A percentile compares a stretch with the other conserved stretches of the same genome.
Evolutionary conservation across 2,888 invertebrate genomes (phyloP).

Genomic region (Strigamia maritima): DNA sequence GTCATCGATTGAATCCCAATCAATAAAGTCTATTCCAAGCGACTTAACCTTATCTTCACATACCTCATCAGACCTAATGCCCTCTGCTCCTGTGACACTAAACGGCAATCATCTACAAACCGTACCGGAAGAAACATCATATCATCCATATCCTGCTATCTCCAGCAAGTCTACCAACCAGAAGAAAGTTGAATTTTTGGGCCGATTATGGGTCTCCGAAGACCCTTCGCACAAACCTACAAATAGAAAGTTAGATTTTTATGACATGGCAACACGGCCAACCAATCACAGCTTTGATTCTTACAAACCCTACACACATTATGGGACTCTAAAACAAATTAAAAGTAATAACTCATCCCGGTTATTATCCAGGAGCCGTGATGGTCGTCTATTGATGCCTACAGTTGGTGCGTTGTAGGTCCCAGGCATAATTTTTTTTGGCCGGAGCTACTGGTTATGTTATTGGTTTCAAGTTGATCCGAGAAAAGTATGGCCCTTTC

Average conservation of each 20-base stretch:
- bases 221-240: not conserved
- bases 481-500: slow-evolving; percentile 55
- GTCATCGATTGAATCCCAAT: not conserved
- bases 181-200: not conserved
- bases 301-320: not conserved
- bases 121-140: not conserved
- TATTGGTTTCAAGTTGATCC: slow-evolving; percentile 54
- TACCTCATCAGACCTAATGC: not conserved
- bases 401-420: slow-evolving; percentile 55
- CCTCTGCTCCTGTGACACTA: not conserved
- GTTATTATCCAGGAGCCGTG: not conserved
- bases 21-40: not conserved
- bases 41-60: not conserved
- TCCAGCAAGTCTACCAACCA: not conserved
- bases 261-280: no score
- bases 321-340: not conserved
- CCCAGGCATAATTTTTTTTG: slow-evolving; percentile 54
- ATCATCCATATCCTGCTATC: not conserved
- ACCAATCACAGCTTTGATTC: not conserved
- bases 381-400: slow-evolving; percentile 8
- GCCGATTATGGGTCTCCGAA: not conserved
- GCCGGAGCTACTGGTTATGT: slow-evolving; percentile 58
- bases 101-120: slow-evolving; percentile 3
- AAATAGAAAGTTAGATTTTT: no score
- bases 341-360: not conserved